phyloP scores from a whole-genome alignment of 2,797 vertebrate species.

The Neopelma chrysocephalum region DNA sequence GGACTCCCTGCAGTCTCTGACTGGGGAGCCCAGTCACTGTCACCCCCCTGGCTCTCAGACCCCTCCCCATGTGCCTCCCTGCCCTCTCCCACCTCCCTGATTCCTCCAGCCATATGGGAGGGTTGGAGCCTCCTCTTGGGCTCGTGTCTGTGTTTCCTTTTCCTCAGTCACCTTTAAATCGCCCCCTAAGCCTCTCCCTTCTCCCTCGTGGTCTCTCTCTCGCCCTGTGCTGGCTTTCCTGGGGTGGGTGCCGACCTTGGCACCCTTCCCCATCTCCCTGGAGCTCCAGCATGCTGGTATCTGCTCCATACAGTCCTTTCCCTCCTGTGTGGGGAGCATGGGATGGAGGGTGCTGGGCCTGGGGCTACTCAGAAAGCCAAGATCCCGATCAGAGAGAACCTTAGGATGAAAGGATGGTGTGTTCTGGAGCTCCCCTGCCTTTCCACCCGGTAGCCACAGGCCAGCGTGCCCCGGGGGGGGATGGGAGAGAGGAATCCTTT shows the following conservation, averaged over 20 bases:
- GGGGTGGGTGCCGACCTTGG: neutral
- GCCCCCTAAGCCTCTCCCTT: neutral
- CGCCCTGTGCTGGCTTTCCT: neutral
- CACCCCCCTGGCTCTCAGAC: neutral
- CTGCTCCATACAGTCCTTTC: neutral
- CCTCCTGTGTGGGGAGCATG: fast-evolving
- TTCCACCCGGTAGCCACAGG: neutral
- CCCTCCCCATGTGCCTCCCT: neutral
- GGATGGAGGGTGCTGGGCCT: neutral
- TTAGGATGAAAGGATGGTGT: neutral
- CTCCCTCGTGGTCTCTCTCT: neutral
- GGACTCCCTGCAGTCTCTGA: neutral
- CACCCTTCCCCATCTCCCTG: fast-evolving
- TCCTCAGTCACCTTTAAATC: neutral
- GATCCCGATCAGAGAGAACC: neutral
- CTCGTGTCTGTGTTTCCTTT: neutral
- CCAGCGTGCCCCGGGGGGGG: neutral
- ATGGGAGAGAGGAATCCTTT: neutral
- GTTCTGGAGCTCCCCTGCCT: neutral
- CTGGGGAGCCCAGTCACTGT: fast-evolving
- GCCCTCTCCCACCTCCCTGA: fast-evolving
- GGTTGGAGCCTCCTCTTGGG: neutral
- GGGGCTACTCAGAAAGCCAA: neutral
- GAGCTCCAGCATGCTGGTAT: fast-evolving
- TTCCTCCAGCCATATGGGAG: neutral